Evolutionary conservation across 2,888 invertebrate genomes (phyloP).

Genomic region (Dicranocentrus wangi): DNA sequence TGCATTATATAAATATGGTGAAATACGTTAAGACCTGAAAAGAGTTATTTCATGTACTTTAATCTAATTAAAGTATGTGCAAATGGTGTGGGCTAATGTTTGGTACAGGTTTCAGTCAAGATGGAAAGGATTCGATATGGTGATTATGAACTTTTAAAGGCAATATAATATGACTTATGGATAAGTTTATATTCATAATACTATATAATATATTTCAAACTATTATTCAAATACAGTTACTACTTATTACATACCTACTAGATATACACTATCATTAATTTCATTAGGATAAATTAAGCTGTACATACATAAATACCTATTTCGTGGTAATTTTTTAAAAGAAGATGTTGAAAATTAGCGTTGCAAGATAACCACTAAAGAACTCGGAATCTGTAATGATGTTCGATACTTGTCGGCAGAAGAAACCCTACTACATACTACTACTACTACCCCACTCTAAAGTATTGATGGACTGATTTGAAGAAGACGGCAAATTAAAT

Average conservation of each 20-base stretch:
- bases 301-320: no score
- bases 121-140: slow-evolving; percentile 62
- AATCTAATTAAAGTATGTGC: not conserved
- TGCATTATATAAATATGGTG: slow-evolving; percentile 41
- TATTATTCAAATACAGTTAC: slow-evolving; percentile 15
- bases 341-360: not conserved
- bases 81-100: slow-evolving; percentile 21
- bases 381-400: slow-evolving; percentile 18
- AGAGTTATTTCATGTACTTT: slow-evolving; percentile 16
- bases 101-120: slow-evolving; percentile 32
- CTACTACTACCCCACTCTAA: no score
- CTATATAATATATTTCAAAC: not conserved
- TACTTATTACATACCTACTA: slow-evolving; percentile 1
- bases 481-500: slow-evolving; percentile 26
- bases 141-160: slow-evolving; percentile 67
- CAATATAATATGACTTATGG: slow-evolving; percentile 65
- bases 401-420: not conserved
- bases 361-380: not conserved
- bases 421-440: slow-evolving; percentile 1
- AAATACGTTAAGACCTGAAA: slow-evolving; percentile 30
- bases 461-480: slow-evolving; percentile 28
- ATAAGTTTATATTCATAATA: slow-evolving; percentile 3
- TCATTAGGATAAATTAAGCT: no score
- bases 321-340: not conserved
- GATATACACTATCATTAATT: not conserved